Evolutionary conservation across 2,113 vertebrate genomes (phyloP), one percentile per base, ranked within the genome.

Genomic region (Alaudala cheleensis): DNA sequence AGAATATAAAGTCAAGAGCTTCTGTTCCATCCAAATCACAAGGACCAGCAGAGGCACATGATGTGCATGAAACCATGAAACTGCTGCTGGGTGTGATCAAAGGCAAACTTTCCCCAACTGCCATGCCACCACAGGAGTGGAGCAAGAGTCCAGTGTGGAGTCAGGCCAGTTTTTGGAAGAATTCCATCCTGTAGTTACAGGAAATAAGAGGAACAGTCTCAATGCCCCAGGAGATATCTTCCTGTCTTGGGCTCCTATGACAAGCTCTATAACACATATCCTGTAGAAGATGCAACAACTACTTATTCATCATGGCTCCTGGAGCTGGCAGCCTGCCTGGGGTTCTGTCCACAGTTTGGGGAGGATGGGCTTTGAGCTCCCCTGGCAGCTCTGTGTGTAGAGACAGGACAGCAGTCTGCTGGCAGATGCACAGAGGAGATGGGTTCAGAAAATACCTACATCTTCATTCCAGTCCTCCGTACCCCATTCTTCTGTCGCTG

Each of bases 391-490:
- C 31, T 1, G 22, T 16, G 51, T 15, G 53, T 19, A 26, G 17
- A 39, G 34, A 45, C 26, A 65, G 29, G 45, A 28, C 34, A n/a
- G 42, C 70, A 69, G 42, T 16, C 40, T 22, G 49, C 33, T 12
- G 15, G 42, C n/a, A 60, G 58, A 33, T 3, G 1, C 25, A 8
- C 0, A 33, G 28, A 72, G n/a, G 10, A 74, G 50, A 24, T 21
- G 15, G 44, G 8, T 51, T 77, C 15, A 22, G 81, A 23, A 64
- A 47, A 86, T 90, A 99, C 99, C 97, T 97, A 99, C 99, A 98
- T 99, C 99, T 98, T 99, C 99, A 97, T 99, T 99, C 99, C 99
- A 99, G 97, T 99, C 99, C 97, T 99, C 99, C 26, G 99, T 99
- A 91, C 99, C 99, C 99, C 99, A 99, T 61, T 99, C 99, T 95